Percentiles rank a stretch among this genome's conserved stretches.
Evolutionary conservation across 2,888 invertebrate species (phyloP).

Genomic region (Heliothis peltigera): DNA sequence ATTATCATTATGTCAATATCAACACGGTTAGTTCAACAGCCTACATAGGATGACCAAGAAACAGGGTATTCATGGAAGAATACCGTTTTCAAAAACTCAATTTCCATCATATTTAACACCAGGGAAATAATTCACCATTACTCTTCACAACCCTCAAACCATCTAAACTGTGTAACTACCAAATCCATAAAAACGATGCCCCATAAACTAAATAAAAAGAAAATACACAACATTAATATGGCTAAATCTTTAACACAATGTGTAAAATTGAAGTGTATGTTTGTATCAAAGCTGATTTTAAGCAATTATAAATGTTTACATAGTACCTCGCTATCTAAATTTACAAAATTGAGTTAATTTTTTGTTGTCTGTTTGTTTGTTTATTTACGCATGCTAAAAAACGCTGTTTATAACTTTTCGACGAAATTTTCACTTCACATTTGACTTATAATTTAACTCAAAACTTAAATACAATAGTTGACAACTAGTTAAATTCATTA

Average conservation of each 20-base stretch:
- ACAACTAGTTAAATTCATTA: too few relatives aligned
- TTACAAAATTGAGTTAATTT: too few relatives aligned
- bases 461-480: too few relatives aligned
- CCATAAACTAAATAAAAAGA: constrained; percentile 49
- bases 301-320: neutral
- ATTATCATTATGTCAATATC: too few relatives aligned
- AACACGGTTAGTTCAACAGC: too few relatives aligned
- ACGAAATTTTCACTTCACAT: too few relatives aligned
- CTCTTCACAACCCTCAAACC: constrained; percentile 31
- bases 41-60: too few relatives aligned
- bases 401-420: too few relatives aligned
- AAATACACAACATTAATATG: constrained; percentile 45
- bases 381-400: too few relatives aligned
- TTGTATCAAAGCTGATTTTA: neutral
- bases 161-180: constrained; percentile 19
- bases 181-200: constrained; percentile 36
- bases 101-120: constrained; percentile 4
- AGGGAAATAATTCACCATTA: constrained; percentile 26
- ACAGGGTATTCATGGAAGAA: too few relatives aligned
- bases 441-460: too few relatives aligned
- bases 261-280: neutral
- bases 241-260: constrained; percentile 28
- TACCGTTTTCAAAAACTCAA: constrained; percentile 8
- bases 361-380: neutral
- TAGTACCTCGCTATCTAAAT: too few relatives aligned